Evolutionary conservation across 2,888 invertebrate genomes (phyloP).

Genomic region (Lasioglossum oenotherae): DNA sequence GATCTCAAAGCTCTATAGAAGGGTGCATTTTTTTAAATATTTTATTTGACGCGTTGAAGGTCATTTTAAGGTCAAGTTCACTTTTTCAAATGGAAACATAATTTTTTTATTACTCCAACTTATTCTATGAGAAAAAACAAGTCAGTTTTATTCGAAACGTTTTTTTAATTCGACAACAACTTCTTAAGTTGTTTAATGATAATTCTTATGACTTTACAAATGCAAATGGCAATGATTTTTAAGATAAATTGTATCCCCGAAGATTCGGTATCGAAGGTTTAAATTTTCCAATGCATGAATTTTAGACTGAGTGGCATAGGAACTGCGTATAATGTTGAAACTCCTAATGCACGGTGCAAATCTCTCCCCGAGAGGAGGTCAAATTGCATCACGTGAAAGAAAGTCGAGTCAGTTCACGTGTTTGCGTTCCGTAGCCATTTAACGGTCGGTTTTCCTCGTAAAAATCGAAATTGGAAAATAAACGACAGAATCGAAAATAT

Average conservation of each 20-base stretch:
- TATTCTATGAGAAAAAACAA: no score
- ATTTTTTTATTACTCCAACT: no score
- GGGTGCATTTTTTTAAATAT: no score
- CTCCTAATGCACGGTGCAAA: slow-evolving; percentile 4
- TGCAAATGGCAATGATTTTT: neutral
- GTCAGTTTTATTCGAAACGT: no score
- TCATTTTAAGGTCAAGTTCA: no score
- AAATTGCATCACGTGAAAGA: slow-evolving; percentile 24
- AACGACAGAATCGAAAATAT: neutral
- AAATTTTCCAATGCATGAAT: neutral
- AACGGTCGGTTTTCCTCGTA: neutral
- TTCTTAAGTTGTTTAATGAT: no score
- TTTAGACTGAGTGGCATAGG: neutral
- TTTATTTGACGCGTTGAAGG: no score
- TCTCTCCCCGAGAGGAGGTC: slow-evolving; percentile 13
- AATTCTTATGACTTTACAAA: no score
- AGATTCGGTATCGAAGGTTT: neutral
- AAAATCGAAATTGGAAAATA: neutral
- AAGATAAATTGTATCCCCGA: neutral
- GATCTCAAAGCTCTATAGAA: no score
- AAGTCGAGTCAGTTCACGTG: slow-evolving; percentile 19
- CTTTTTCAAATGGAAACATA: no score
- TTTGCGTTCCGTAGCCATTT: neutral
- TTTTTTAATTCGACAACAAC: no score
- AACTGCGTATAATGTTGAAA: slow-evolving; percentile 19